Percentiles rank a stretch among this genome's conserved stretches.
These are phyloP conservation scores for Zhuqinia jingwanae DNA, from an alignment of 2,888 invertebrate species.

Conservation along the genomic window DNA sequence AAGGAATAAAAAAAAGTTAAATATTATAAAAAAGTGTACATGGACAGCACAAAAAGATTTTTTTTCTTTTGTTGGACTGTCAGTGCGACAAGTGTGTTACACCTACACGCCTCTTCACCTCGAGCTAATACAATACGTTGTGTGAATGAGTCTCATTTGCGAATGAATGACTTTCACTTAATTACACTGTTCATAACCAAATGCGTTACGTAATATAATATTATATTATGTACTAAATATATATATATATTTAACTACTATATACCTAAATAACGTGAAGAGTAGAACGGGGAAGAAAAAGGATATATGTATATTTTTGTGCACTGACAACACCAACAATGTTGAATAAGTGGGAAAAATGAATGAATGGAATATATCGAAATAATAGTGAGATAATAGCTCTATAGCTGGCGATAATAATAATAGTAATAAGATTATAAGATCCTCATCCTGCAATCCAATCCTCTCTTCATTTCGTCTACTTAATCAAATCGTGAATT, in stretches of 20 bases:
- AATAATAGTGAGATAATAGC: conserved; percentile 6
- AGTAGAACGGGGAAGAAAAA: not conserved
- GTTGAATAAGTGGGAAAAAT: not conserved
- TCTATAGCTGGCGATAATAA: no score
- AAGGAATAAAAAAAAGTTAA: conserved; percentile 14
- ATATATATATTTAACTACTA: no score
- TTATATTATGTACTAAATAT: no score
- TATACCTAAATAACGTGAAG: no score
- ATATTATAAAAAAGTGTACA: not conserved
- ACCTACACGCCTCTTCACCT: conserved; percentile 66
- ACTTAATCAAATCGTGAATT: conserved; percentile 50
- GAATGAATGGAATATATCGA: not conserved
- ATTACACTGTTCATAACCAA: conserved; percentile 64
- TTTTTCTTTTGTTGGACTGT: not conserved
- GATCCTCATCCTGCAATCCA: not conserved
- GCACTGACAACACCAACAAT: not conserved
- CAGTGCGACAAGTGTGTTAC: conserved; percentile 41
- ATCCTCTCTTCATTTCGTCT: not conserved
- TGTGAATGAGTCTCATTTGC: conserved; percentile 16
- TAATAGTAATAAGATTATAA: not conserved
- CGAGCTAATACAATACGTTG: conserved; percentile 59
- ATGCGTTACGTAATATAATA: conserved; percentile 38
- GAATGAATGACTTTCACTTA: conserved; percentile 68
- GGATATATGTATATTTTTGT: conserved; percentile 23
- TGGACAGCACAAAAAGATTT: not conserved